Evolutionary conservation across 2,888 invertebrate genomes (phyloP), one percentile per base, ranked within the genome.

Genomic region (Ophioninae sp.): DNA sequence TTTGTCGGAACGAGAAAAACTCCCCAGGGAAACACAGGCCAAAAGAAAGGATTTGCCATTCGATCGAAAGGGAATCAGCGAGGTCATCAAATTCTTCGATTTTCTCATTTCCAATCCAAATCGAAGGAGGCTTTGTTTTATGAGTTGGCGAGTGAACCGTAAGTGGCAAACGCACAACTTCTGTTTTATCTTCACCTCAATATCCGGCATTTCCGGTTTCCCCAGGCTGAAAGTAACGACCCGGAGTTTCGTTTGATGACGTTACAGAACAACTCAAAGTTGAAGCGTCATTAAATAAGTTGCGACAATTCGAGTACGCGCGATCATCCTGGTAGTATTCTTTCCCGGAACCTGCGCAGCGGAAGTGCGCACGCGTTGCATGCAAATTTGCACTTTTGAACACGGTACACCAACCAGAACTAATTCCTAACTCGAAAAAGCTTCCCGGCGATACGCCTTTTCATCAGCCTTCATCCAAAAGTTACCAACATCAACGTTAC

Each of bases 371-470:
- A 30, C 30, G 30, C 3, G 30, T 2, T 1, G 30, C 30, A 30
- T 30, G 30, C 30, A 64, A 65, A 72, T 79, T 59, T 65, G 57
- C 39, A 65, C 56, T 57, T 23, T 57, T 57, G 69, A 39, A 20
- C 37, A 56, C 17, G 41, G 21, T 37, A 10, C 1, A 21, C 41
- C 8, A 56, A 56, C 62, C 39, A 30, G 39, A 78, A 78, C 57
- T 50, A 74, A 78, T 78, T 64, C 74, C 44, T 68, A 79, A 78
- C 82, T 73, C 13, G 64, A 65, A 82, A 82, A 70, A 77, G 76
- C 72, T 59, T 70, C 44, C 64, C 20, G 20, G 68, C 37, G 20
- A 75, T 56, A 69, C 21, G 20, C 69, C 69, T 69, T 64, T 61
- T 68, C 23, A 62, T 69, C 77, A 20, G 57, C 69, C 61, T 61